Evolutionary conservation across 1,140 invertebrate genomes (phyloP).

Genomic region (Drosophila nasuta): DNA sequence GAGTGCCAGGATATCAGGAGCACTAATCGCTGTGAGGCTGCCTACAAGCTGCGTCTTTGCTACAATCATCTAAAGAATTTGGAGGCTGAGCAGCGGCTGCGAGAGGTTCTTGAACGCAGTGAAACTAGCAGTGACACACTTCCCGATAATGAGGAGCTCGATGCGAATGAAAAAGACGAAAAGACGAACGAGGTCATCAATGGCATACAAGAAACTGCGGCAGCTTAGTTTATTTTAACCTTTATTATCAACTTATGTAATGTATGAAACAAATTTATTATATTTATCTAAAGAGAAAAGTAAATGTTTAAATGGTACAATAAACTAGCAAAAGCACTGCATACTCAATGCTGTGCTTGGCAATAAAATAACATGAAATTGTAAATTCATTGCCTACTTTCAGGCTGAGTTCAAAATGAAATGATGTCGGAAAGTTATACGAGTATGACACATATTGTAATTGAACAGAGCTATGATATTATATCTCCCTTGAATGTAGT

Average conservation of each 20-base stretch:
- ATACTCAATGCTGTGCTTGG: constrained; percentile 8
- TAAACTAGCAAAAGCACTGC: constrained; percentile 12
- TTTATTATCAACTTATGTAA: not conserved
- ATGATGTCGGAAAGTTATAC: not conserved
- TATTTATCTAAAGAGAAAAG: not conserved
- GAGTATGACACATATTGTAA: not conserved
- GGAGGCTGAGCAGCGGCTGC: constrained; percentile 70
- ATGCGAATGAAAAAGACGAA: constrained; percentile 3
- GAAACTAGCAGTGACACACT: constrained; percentile 37
- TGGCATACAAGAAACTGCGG: constrained; percentile 38
- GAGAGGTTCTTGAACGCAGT: constrained; percentile 61
- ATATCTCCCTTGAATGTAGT: too few species aligned
- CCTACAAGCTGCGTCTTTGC: constrained; percentile 74
- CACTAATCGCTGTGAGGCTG: constrained; percentile 66
- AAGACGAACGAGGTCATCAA: constrained; percentile 48
- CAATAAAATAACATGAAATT: not conserved
- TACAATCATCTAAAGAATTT: constrained; percentile 73
- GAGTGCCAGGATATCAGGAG: constrained; percentile 65
- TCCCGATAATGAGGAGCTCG: constrained; percentile 27
- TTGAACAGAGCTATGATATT: too few species aligned
- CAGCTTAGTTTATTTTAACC: not conserved
- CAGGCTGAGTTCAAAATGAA: not conserved
- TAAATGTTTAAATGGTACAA: constrained; percentile 13
- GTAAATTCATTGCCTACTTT: constrained; percentile 12
- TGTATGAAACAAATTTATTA: not conserved